Evolutionary conservation across 2,113 vertebrate species (phyloP).

Genomic region (Tapirus terrestris): DNA sequence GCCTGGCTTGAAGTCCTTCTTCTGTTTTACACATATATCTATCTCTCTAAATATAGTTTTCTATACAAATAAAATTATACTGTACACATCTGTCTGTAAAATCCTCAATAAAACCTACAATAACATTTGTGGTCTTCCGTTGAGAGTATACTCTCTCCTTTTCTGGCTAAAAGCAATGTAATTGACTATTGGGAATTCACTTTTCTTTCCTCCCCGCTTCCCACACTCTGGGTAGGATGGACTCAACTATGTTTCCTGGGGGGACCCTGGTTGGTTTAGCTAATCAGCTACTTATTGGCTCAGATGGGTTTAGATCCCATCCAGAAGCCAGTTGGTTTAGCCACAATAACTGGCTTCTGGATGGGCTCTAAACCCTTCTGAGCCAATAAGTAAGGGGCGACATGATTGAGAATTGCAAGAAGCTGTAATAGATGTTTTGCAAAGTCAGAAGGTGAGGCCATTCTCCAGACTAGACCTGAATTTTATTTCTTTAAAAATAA

Average conservation of each 20-base stretch:
- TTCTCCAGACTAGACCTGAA: neutral
- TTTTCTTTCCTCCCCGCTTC: neutral
- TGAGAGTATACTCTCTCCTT: neutral
- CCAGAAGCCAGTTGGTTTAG: no score
- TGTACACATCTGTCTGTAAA: neutral
- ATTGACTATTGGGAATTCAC: neutral
- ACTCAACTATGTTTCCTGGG: neutral
- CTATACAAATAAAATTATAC: neutral
- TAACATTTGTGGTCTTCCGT: neutral
- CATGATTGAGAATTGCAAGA: neutral
- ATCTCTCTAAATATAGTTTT: neutral
- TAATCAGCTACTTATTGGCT: no score
- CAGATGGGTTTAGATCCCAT: no score
- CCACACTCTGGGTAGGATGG: neutral
- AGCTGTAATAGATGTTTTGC: neutral
- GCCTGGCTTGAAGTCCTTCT: neutral
- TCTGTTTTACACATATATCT: neutral
- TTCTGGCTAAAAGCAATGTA: neutral
- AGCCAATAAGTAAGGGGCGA: neutral
- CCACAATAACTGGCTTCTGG: no score
- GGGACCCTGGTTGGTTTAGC: neutral
- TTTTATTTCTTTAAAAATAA: slow-evolving; percentile 34
- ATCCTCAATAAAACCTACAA: neutral
- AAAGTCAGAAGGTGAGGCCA: neutral
- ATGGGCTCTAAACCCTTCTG: neutral